A percentile compares a stretch with the other conserved stretches of the same genome.
phyloP scores from a whole-genome alignment of 2,113 vertebrate species.

The Leucoraja erinaceus region DNA sequence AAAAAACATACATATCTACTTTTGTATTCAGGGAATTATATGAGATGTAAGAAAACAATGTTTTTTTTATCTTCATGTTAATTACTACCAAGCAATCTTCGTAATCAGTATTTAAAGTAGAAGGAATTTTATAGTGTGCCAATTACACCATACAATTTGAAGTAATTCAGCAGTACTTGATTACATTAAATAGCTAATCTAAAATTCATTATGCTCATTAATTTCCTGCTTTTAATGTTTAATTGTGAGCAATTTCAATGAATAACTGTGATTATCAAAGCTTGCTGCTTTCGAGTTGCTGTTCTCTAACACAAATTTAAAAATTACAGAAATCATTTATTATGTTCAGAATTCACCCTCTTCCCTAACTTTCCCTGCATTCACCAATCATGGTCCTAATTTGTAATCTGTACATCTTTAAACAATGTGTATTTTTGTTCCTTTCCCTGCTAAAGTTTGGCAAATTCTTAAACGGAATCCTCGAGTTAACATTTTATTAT shows the following conservation, averaged over 20 bases:
- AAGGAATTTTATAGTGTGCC: background rate
- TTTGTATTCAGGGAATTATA: background rate
- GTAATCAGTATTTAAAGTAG: slow-evolving; percentile 18
- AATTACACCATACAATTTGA: background rate
- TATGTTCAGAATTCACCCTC: background rate
- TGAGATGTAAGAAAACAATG: background rate
- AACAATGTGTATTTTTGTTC: background rate
- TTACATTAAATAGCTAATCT: slow-evolving; percentile 23
- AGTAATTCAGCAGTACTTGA: background rate
- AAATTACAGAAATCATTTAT: background rate
- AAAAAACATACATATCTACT: background rate
- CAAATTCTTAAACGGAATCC: background rate
- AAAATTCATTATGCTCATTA: slow-evolving; percentile 19
- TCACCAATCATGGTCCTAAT: background rate
- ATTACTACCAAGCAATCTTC: slow-evolving; percentile 6
- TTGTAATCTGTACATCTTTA: background rate
- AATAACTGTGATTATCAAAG: background rate
- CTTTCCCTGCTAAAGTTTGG: background rate
- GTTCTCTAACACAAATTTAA: background rate
- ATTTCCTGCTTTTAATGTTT: background rate
- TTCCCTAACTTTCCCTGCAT: background rate
- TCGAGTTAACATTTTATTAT: background rate
- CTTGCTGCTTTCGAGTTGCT: background rate
- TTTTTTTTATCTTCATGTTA: background rate
- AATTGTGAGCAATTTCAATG: background rate